Evolutionary conservation across 2,797 vertebrate genomes (phyloP).

Genomic region (Phataginus tricuspis): DNA sequence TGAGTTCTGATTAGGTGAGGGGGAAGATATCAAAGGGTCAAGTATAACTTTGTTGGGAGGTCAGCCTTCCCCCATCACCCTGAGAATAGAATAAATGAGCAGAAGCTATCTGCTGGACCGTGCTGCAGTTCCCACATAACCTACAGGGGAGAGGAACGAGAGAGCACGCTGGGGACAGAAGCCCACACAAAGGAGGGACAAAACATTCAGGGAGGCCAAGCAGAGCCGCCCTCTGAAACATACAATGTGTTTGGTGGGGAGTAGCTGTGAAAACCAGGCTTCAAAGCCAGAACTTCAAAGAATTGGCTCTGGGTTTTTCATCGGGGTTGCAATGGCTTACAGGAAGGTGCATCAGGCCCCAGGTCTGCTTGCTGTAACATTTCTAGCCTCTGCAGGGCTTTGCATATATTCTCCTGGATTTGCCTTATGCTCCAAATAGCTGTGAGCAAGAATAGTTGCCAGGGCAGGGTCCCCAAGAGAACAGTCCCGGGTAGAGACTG

Average conservation of each 20-base stretch:
- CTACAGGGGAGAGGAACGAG: not conserved
- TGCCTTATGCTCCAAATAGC: not conserved
- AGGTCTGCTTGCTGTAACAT: not conserved
- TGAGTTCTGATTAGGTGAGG: too few species aligned
- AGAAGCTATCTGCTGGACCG: not conserved
- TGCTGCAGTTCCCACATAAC: fast-evolving
- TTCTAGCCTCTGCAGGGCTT: not conserved
- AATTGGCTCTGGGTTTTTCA: not conserved
- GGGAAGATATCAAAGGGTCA: not conserved
- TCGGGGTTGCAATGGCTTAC: not conserved
- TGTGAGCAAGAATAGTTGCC: not conserved
- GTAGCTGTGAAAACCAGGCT: not conserved
- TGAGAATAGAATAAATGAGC: not conserved
- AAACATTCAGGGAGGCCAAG: not conserved
- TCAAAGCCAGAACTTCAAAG: not conserved
- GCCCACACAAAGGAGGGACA: not conserved
- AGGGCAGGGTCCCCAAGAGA: not conserved
- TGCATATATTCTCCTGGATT: not conserved
- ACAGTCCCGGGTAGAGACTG: not conserved
- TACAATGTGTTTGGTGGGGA: not conserved
- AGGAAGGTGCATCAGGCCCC: not conserved
- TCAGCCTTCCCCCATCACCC: too few species aligned
- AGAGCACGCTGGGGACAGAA: fast-evolving
- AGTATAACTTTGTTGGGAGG: not conserved
- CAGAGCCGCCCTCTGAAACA: not conserved